Evolutionary conservation across 2,113 vertebrate genomes (phyloP).

Genomic region (Vimba vimba): DNA sequence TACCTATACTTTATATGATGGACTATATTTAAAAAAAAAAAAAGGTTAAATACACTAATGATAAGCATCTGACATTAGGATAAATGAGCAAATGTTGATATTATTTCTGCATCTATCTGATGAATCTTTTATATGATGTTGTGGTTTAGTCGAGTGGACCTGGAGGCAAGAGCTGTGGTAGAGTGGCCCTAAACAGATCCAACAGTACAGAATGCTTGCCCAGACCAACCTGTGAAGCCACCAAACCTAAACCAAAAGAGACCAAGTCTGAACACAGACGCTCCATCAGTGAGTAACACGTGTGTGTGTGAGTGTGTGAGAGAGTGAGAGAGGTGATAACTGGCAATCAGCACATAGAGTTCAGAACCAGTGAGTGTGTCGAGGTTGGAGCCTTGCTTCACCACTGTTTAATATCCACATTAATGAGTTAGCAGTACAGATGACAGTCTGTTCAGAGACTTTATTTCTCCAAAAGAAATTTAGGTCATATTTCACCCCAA

Average conservation of each 20-base stretch:
- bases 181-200: constrained; percentile 76
- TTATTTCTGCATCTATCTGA: neutral
- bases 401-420: constrained; percentile 35
- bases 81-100: neutral
- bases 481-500: neutral
- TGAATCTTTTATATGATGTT: constrained; percentile 26
- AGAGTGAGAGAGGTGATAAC: constrained; percentile 23
- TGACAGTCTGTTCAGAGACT: constrained; percentile 17
- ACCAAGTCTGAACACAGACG: constrained; percentile 83
- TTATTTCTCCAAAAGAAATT: neutral
- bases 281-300: constrained; percentile 82
- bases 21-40: neutral
- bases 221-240: constrained; percentile 72
- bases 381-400: constrained; percentile 1
- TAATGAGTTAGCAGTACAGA: constrained; percentile 33
- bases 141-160: constrained; percentile 48
- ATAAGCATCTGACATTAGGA: too few species aligned
- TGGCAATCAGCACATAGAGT: constrained; percentile 13
- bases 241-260: constrained; percentile 73
- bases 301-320: neutral
- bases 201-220: constrained; percentile 81
- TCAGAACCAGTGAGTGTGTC: constrained; percentile 30
- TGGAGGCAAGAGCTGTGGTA: constrained; percentile 49
- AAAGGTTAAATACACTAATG: neutral
- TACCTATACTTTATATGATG: neutral